phyloP scores from a whole-genome alignment of 1,140 invertebrate species.

The Plectrocnemia conspersa region DNA sequence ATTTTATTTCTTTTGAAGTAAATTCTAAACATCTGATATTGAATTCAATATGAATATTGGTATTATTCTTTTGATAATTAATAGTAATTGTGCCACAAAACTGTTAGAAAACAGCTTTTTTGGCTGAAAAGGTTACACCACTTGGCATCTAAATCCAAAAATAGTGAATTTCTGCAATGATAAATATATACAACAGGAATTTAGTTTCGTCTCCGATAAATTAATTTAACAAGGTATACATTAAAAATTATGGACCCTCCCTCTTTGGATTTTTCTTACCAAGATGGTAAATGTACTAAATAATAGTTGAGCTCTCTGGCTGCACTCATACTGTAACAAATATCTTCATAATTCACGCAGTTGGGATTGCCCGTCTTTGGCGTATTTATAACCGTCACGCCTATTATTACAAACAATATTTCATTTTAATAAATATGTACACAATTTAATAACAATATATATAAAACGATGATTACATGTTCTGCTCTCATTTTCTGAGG shows the following conservation, averaged over 20 bases:
- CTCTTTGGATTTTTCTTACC: conserved; percentile 59
- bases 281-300: conserved; percentile 59
- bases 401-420: conserved; percentile 36
- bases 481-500: conserved; percentile 45
- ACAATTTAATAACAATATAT: conserved; percentile 10
- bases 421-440: conserved; percentile 10
- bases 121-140: not conserved
- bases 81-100: too few species aligned
- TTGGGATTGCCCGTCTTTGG: conserved; percentile 60
- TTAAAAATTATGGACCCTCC: too few species aligned
- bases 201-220: not conserved
- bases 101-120: too few species aligned
- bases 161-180: too few species aligned
- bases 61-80: too few species aligned
- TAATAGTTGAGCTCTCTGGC: conserved; percentile 63
- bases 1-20: too few species aligned
- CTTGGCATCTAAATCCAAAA: conserved; percentile 11
- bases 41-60: too few species aligned
- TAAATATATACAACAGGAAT: not conserved
- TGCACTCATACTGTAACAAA: conserved; percentile 68
- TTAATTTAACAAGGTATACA: not conserved
- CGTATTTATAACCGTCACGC: conserved; percentile 62
- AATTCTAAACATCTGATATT: too few species aligned
- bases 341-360: conserved; percentile 71
- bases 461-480: conserved; percentile 39